phyloP scores from a whole-genome alignment of 2,888 invertebrate genomes.

The Chymomyza procnemis region DNA sequence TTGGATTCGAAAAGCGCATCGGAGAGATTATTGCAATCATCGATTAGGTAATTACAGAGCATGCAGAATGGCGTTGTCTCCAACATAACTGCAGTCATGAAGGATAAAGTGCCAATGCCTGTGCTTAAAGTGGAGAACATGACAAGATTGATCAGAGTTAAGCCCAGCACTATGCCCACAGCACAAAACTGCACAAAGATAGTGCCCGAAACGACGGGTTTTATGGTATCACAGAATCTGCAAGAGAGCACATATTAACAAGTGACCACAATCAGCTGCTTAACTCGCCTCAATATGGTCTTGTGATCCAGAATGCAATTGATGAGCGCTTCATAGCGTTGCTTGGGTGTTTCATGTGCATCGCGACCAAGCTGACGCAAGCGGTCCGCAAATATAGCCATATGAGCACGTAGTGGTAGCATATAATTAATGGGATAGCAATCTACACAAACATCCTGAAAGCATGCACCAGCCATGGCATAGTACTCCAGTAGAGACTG shows the following conservation, averaged over 20 bases:
- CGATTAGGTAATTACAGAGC: conserved; percentile 56
- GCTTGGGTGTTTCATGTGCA: conserved; percentile 27
- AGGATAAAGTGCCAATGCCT: conserved; percentile 49
- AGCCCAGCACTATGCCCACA: conserved; percentile 56
- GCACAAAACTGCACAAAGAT: conserved; percentile 67
- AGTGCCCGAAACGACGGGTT: conserved; percentile 62
- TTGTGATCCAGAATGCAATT: conserved; percentile 63
- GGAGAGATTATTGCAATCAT: conserved; percentile 54
- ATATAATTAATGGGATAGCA: conserved; percentile 62
- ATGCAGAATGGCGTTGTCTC: conserved; percentile 67
- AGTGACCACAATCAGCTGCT: neutral
- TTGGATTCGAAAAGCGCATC: conserved; percentile 63
- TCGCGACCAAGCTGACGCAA: conserved; percentile 51
- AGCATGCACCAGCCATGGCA: conserved; percentile 52
- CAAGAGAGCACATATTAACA: neutral
- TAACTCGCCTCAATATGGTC: conserved; percentile 54
- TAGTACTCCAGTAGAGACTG: conserved; percentile 56
- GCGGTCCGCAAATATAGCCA: conserved; percentile 51
- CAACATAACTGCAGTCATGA: conserved; percentile 47
- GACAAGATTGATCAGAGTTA: conserved; percentile 57
- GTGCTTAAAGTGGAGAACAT: conserved; percentile 51
- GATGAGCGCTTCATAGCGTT: conserved; percentile 49
- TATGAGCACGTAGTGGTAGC: conserved; percentile 53
- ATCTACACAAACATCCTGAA: conserved; percentile 60
- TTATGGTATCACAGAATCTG: conserved; percentile 55